phyloP scores from a whole-genome alignment of 2,113 vertebrate genomes.

The Otocyon megalotis region DNA sequence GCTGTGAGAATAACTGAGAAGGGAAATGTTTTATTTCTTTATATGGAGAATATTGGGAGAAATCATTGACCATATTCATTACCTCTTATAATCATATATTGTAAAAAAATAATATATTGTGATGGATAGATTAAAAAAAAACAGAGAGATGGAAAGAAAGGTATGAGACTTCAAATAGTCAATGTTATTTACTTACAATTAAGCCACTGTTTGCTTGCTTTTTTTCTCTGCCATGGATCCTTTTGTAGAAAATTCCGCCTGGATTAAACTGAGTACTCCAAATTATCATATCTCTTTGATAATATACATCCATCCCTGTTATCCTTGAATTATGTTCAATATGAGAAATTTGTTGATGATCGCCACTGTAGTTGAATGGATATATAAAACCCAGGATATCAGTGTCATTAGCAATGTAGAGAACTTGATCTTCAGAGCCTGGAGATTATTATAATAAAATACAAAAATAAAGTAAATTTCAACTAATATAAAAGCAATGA shows the following conservation, averaged over 20 bases:
- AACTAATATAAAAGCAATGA: slow-evolving; percentile 81
- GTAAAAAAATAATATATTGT: neutral
- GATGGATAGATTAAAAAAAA: neutral
- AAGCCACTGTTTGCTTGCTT: slow-evolving; percentile 94
- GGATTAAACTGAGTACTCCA: slow-evolving; percentile 99
- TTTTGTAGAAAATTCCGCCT: slow-evolving; percentile 98
- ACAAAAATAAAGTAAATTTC: slow-evolving; percentile 90
- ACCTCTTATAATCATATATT: neutral
- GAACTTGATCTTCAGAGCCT: slow-evolving; percentile 99
- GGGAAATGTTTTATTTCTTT: neutral
- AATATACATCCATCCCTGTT: slow-evolving; percentile 97
- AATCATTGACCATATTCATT: neutral
- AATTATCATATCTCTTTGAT: slow-evolving; percentile 97
- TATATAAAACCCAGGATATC: slow-evolving; percentile 99
- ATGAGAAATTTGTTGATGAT: slow-evolving; percentile 96
- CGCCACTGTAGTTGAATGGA: slow-evolving; percentile 98
- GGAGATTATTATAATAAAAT: slow-evolving; percentile 90
- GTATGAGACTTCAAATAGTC: neutral
- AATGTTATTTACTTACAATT: slow-evolving; percentile 93
- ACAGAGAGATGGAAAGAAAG: rapidly evolving
- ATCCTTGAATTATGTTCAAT: slow-evolving; percentile 98
- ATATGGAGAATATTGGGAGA: neutral
- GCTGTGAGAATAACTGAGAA: neutral
- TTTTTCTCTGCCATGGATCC: slow-evolving; percentile 92
- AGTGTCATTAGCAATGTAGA: slow-evolving; percentile 99